Percentiles rank a stretch among this genome's conserved stretches.
phyloP scores from a whole-genome alignment of 2,888 invertebrate genomes.

The Cremastobaeus sp. region DNA sequence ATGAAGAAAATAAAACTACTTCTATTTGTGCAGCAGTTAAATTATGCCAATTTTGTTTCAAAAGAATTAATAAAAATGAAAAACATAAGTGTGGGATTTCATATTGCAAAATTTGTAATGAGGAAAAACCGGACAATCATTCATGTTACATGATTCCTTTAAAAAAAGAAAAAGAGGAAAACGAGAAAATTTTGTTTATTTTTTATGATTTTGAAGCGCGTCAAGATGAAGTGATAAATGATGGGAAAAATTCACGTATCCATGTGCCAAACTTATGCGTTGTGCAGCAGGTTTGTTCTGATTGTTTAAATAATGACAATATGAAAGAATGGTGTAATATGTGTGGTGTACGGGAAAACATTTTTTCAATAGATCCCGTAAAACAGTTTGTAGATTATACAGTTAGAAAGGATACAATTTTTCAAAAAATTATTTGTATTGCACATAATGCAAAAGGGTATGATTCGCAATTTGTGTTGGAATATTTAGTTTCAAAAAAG shows the following conservation, averaged over 20 bases:
- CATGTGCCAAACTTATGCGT: constrained; percentile 16
- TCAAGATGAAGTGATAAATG: constrained; percentile 2
- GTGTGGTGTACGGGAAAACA: constrained; percentile 26
- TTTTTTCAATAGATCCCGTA: constrained; percentile 5
- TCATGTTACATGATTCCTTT: constrained; percentile 5
- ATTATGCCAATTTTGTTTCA: too few relatives aligned
- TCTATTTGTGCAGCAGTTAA: too few relatives aligned
- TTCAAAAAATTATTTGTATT: constrained; percentile 39
- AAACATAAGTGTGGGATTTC: constrained; percentile 13
- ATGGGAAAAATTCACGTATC: not conserved
- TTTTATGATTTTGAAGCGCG: constrained; percentile 25
- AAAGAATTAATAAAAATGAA: too few relatives aligned
- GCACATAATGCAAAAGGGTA: constrained; percentile 23
- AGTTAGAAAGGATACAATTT: not conserved
- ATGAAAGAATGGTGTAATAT: not conserved
- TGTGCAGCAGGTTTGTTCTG: constrained; percentile 5
- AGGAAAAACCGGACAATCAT: constrained; percentile 14
- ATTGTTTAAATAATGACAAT: constrained; percentile 18
- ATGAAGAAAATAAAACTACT: too few relatives aligned
- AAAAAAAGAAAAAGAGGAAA: not conserved
- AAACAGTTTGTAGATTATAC: not conserved
- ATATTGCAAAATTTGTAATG: constrained; percentile 9
- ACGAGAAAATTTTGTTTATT: constrained; percentile 7
- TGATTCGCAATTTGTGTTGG: constrained; percentile 1
- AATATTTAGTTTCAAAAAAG: constrained; percentile 1